Evolutionary conservation across 2,113 vertebrate species (phyloP), one percentile per base, ranked within the genome.

Genomic region (Ornithorhynchus anatinus): DNA sequence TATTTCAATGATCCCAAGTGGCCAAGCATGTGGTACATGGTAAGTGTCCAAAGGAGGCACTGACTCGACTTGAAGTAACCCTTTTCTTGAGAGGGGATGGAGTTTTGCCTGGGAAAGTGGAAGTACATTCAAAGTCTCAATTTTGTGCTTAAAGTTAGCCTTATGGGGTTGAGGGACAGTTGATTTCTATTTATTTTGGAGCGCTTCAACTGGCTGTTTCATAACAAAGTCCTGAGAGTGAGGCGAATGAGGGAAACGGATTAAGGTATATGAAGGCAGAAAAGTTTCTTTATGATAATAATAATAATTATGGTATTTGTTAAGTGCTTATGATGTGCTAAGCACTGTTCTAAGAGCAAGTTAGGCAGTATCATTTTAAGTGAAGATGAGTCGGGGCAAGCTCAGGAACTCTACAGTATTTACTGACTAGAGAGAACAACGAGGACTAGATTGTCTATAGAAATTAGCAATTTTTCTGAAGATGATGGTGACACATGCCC

Each of bases 1-100:
- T 98, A 94, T 86, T 99, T 96, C 91, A 99, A 98, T 72, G 98
- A 99, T 66, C 96, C 96, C 80, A 99, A 99, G 87, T 99, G 98
- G 98, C 96, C 94, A 79, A 99, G 96, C 92, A 99, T 99, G 98
- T 99, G 98, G 98, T 99, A 99, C 77, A 98, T 99, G 92, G 98
- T 99, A 85, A 98, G 98, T 94, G 74, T 16, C 3, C 72, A 40
- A 11, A 64, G 25, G 43, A 52, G 13, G 14, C 29, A 40, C 38
- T 65, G 36, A 2, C 40, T 44, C 6, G 1, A 0, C 53, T 65
- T 29, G 8, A 4, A 19, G 32, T 4, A 23, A 14, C 31, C 2
- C 0, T 36, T 62, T 31, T 23, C 4, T 23, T 48, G 7, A 23
- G 68, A 8, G 54, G 2, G 29, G 42, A 43, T 27, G 14, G 16